Evolutionary conservation across 1,140 invertebrate species (phyloP), one percentile per base, ranked within the genome.

Genomic region (Heliconius congener): DNA sequence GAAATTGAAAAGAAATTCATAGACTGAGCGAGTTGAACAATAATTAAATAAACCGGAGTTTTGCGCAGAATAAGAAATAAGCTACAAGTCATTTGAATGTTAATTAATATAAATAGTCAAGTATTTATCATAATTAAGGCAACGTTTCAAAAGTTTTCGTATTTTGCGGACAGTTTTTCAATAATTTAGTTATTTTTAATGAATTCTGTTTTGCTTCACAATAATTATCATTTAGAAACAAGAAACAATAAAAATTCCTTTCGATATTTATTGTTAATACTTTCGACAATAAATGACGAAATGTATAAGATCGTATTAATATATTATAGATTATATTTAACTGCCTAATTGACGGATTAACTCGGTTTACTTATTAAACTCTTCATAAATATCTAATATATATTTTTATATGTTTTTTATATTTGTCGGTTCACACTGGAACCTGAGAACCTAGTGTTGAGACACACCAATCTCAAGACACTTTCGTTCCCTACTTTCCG

Each of bases 41-140:
- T 5, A 66, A 66, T 30, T 66, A 27, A 66, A 30, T 30, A 66
- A 66, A 27, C 13, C 23, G 9, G 27, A 66, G 27, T 27, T 27
- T 30, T 13, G n/a, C 60, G 8, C 60, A 16, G 60, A 66, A 66
- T 66, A 66, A 66, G 60, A 30, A 66, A 66, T 16, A 66, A 30
- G 60, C 11, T n/a, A 30, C 60, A 66, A 66, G 60, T 30, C 16
- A 66, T 66, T 30, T 66, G 60, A 66, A 30, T 66, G 30, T 66
- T 30, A 66, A 66, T 66, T 30, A 30, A 66, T 66, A 66, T 16
- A 66, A 66, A 66, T 66, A 30, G 27, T 66, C 60, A 30, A 66
- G 60, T 30, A 66, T 66, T 66, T 66, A 66, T 66, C 60, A 66
- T 66, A 66, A 30, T 66, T 66, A 66, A 66, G 60, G 1, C 27